Evolutionary conservation across 2,888 invertebrate genomes (phyloP).

Genomic region (Amiota minor): DNA sequence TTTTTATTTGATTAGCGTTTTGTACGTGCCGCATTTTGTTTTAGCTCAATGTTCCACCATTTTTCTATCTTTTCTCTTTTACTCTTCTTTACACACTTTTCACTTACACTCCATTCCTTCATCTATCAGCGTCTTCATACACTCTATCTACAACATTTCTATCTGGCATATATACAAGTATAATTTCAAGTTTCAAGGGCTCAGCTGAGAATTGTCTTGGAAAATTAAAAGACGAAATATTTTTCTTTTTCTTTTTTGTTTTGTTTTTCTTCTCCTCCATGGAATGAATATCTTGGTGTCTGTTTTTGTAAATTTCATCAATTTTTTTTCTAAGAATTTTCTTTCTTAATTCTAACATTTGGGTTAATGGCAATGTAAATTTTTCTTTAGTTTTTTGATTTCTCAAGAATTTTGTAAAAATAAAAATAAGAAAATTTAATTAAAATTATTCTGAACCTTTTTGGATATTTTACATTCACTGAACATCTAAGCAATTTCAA

Average conservation of each 20-base stretch:
- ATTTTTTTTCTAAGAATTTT: constrained; percentile 15
- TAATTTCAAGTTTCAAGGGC: neutral
- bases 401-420: constrained; percentile 16
- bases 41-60: neutral
- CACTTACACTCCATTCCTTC: neutral
- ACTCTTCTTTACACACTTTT: neutral
- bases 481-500: neutral
- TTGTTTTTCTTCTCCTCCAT: neutral
- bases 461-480: neutral
- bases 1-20: constrained; percentile 66
- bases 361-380: neutral
- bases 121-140: neutral
- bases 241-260: neutral
- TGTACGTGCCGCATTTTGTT: constrained; percentile 56
- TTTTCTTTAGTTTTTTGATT: neutral
- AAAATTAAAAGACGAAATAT: neutral
- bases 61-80: neutral
- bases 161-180: neutral
- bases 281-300: constrained; percentile 5
- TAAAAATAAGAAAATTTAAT: neutral
- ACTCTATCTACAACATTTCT: neutral
- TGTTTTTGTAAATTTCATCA: constrained; percentile 4
- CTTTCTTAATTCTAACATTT: neutral
- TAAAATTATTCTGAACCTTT: neutral
- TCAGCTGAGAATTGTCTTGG: neutral